Evolutionary conservation across 2,888 invertebrate species (phyloP).

Genomic region (Acrocyrtus sp.): DNA sequence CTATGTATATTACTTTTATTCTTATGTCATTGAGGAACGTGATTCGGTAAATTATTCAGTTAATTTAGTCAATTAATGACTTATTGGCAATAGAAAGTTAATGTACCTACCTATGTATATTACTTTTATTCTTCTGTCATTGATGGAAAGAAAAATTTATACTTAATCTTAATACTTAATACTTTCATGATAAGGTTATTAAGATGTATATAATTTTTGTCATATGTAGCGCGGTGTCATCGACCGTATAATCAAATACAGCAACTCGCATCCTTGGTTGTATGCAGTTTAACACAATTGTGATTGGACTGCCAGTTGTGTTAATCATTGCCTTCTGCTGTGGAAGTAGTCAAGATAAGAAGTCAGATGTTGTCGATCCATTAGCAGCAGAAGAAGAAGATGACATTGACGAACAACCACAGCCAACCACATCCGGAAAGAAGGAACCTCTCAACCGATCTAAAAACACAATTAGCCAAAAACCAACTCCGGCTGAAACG

Average conservation of each 20-base stretch:
- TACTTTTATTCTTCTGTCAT: too few species aligned
- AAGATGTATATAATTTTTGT: constrained; percentile 42
- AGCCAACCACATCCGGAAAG: constrained; percentile 80
- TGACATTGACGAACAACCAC: constrained; percentile 68
- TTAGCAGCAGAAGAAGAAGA: constrained; percentile 1
- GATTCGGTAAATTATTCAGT: constrained; percentile 83
- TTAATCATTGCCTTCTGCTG: constrained; percentile 85
- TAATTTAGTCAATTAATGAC: background rate
- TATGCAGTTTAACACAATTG: constrained; percentile 75
- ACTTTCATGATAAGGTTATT: background rate
- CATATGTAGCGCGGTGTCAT: constrained; percentile 79
- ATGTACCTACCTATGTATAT: background rate
- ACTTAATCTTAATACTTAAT: background rate
- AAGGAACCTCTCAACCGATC: constrained; percentile 70
- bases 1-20: background rate
- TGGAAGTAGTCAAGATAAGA: constrained; percentile 61
- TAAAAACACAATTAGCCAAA: constrained; percentile 67
- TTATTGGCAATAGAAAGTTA: background rate
- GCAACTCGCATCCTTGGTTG: constrained; percentile 88
- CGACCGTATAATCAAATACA: constrained; percentile 78
- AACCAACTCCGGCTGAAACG: constrained; percentile 66
- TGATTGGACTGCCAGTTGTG: constrained; percentile 81
- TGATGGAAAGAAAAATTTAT: too few species aligned
- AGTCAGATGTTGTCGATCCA: background rate
- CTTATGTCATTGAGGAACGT: too few species aligned